Percentiles rank a stretch among this genome's conserved stretches.
phyloP scores from a whole-genome alignment of 1,140 invertebrate genomes.

The Brachionus sp. region DNA sequence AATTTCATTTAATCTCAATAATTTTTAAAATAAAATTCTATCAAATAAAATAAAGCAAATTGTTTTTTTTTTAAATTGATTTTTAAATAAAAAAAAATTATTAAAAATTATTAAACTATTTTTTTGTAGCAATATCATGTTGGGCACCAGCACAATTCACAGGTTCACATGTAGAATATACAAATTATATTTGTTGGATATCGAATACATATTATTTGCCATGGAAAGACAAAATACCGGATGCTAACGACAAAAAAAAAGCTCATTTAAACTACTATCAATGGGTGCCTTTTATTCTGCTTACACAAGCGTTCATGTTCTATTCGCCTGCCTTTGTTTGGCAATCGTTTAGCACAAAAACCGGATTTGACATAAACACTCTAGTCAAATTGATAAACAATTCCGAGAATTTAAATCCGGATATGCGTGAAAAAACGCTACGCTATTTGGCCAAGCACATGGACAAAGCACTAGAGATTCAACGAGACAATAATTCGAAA shows the following conservation, averaged over 20 bases:
- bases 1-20: too few species aligned
- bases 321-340: conserved; percentile 54
- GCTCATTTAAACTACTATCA: conserved; percentile 52
- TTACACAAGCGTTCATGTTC: conserved; percentile 56
- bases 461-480: conserved; percentile 57
- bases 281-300: conserved; percentile 57
- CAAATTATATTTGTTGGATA: conserved; percentile 60
- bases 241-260: conserved; percentile 24
- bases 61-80: background rate
- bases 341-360: conserved; percentile 47
- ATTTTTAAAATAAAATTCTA: too few species aligned
- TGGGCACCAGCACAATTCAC: conserved; percentile 50
- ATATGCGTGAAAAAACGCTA: conserved; percentile 55
- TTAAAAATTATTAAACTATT: background rate
- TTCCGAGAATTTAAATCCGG: conserved; percentile 49
- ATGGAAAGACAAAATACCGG: conserved; percentile 44
- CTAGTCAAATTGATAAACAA: conserved; percentile 37
- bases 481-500: conserved; percentile 52
- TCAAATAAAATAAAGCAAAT: background rate
- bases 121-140: conserved; percentile 70
- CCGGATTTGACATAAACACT: conserved; percentile 41
- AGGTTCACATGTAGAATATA: conserved; percentile 52
- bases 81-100: background rate
- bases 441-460: conserved; percentile 58
- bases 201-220: conserved; percentile 61